These are phyloP conservation scores for Philaenus spumarius DNA, from an alignment of 1,140 invertebrate species.

Conservation along the genomic window DNA sequence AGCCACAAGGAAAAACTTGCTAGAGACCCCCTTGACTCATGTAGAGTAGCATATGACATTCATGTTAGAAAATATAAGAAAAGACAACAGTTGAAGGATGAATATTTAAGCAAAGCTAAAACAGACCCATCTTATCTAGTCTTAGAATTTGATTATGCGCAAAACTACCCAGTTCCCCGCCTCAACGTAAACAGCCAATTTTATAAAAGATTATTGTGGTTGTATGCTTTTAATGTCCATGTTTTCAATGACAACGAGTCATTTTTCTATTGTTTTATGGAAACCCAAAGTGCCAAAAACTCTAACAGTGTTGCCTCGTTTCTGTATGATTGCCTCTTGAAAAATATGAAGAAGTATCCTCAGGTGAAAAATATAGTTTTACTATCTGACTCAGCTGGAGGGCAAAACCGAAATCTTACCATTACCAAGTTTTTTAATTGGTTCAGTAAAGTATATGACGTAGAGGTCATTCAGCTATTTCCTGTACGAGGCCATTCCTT, in stretches of 20 bases:
- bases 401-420: conserved; percentile 16
- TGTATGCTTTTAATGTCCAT: too few relatives aligned
- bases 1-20: conserved; percentile 12
- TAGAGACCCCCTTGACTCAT: conserved; percentile 10
- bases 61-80: too few relatives aligned
- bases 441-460: conserved; percentile 14
- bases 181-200: too few relatives aligned
- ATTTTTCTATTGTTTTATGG: too few relatives aligned
- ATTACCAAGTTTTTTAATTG: conserved; percentile 19
- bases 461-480: conserved; percentile 20
- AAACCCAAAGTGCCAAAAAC: conserved; percentile 11
- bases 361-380: too few relatives aligned
- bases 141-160: conserved; percentile 24
- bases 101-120: conserved; percentile 4
- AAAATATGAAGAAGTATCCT: too few relatives aligned
- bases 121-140: conserved; percentile 1
- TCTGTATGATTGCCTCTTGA: too few relatives aligned
- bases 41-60: conserved; percentile 11
- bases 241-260: too few relatives aligned
- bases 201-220: too few relatives aligned
- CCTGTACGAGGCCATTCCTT: conserved; percentile 26
- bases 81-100: conserved; percentile 4
- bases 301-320: too few relatives aligned
- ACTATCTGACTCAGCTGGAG: conserved; percentile 7
- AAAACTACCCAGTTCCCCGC: too few relatives aligned